Evolutionary conservation across 2,113 vertebrate genomes (phyloP).

Genomic region (Crotalus tigris): DNA sequence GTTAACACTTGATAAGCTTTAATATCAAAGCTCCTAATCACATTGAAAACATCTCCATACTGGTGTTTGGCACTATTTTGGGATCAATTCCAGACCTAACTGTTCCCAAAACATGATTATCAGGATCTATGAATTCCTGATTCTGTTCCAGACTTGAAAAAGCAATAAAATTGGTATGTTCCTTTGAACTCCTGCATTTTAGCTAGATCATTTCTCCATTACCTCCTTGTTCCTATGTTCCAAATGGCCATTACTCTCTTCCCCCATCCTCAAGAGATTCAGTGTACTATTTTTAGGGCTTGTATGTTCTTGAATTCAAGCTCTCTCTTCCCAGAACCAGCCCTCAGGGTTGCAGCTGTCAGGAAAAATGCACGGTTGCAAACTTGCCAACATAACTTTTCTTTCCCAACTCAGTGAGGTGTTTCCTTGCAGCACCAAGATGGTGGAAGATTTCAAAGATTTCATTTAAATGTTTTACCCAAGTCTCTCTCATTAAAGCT

Average conservation of each 20-base stretch:
- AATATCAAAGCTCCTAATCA: not conserved
- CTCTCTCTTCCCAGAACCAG: not conserved
- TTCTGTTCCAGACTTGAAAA: not conserved
- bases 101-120: not conserved
- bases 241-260: not conserved
- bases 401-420: not conserved
- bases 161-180: not conserved
- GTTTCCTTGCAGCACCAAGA: not conserved
- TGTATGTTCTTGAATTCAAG: not conserved
- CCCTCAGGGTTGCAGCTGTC: not conserved
- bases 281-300: not conserved
- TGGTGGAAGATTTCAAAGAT: not conserved
- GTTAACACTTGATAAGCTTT: not conserved
- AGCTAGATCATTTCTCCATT: not conserved
- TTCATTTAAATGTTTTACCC: not conserved
- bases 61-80: not conserved
- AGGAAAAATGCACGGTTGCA: not conserved
- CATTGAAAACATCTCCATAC: not conserved
- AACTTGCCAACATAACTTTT: not conserved
- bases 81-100: not conserved
- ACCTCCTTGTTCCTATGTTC: not conserved
- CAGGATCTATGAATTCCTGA: not conserved
- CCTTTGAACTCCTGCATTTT: not conserved
- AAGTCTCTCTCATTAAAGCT: not conserved
- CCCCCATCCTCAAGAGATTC: not conserved